Evolutionary conservation across 2,113 vertebrate genomes (phyloP), one percentile per base, ranked within the genome.

Genomic region (Oophaga pumilio): DNA sequence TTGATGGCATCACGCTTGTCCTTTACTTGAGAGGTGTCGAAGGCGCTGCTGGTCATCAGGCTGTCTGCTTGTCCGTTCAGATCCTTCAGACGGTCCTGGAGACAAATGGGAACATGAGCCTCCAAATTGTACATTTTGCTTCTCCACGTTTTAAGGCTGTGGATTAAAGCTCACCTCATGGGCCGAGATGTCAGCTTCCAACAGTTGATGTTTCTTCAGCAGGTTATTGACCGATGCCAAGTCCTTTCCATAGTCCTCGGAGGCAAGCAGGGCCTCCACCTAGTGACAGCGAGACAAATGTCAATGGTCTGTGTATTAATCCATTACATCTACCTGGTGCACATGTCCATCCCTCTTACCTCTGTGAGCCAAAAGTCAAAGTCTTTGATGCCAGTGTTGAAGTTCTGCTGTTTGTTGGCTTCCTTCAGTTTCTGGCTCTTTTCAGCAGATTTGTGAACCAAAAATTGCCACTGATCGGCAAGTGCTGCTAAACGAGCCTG

Each of bases 351-450:
- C 71, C 33, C 28, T 33, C 60, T 91, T 92, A 99, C 98, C 97
- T 99, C 98, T 6, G 98, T 98, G 17, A 99, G 96, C 98, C 98
- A 99, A 93, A 99, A 99, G 92, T 99, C 98, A n/a, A 99, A 99
- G 95, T 99, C 98, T 86, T 99, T 99, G 94, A 99, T 99, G 28
- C 98, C 98, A 0, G 98, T 99, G 93, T 99, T 99, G 89, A 99
- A 99, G 90, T 99, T 99, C 94, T 99, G 98, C 90, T 99, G 98
- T 86, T 97, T 99, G 93, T 99, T 99, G 84, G 98, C 98, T 85
- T 99, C 98, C 50, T 99, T 99, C 56, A 99, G 95, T 80, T 99
- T 99, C 92, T 99, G 98, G 91, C 98, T 99, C 93, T 99, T 99
- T 90, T 99, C 98, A 33, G 98, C 97, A 0, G 98, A 99, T 85